Evolutionary conservation across 2,113 vertebrate species (phyloP), one percentile per base, ranked within the genome.

Genomic region (Psephotus haematonotus): DNA sequence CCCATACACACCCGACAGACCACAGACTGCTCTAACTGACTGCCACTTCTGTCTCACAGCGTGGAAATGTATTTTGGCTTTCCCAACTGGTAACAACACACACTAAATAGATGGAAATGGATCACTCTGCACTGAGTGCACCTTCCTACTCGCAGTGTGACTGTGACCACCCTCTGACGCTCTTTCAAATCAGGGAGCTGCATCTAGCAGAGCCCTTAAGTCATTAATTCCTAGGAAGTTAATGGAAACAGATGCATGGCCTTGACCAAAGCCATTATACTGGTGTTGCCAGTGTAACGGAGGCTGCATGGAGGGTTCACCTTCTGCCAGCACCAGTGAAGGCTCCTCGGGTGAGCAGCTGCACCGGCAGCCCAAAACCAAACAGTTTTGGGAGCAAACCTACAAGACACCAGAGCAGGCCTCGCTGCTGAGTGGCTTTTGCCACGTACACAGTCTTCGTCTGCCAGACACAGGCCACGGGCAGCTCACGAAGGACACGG

Each of bases 261-360:
- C 33, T 24, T 25, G 78, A 35, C 11, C 2, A n/a, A 37, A 81
- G 13, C 11, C 22, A 46, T 46, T 46, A 46, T 19, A 19, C 0
- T 0, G 6, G 18, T 3, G 35, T 16, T 41, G 31, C 24, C 65
- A 44, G 64, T 1, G 3, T 0, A 2, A n/a, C 13, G 68, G n/a
- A 62, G 31, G 39, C 35, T 0, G 2, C 43, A 16, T 8, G 19
- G n/a, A 68, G 47, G 33, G 35, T 11, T 77, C 72, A 25, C 8
- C 6, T 28, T 43, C 15, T 41, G 28, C 71, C 10, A 1, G 24
- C 14, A 41, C 22, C 52, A 37, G 39, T 2, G 3, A 47, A 18
- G 47, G 68, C 39, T 86, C 76, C 3, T 1, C 0, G 0, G 4
- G 31, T 8, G 2, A 68, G 7, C 2, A 2, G 50, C 55, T 57